Evolutionary conservation across 2,888 invertebrate genomes (phyloP).

Genomic region (Parnassius mnemosyne): DNA sequence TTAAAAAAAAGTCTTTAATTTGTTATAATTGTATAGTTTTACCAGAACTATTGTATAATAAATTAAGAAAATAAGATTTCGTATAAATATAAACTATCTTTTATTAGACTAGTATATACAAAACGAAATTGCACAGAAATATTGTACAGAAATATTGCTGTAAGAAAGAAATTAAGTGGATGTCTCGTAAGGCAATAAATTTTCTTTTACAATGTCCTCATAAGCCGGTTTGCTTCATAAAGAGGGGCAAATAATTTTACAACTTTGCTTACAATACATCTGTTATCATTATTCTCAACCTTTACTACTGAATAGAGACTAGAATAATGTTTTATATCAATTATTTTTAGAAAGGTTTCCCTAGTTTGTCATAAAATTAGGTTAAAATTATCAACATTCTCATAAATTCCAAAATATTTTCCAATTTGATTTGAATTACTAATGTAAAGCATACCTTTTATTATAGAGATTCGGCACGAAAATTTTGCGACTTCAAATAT

Average conservation of each 20-base stretch:
- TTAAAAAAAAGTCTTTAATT: no score
- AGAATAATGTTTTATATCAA: background rate
- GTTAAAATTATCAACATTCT: slow-evolving; percentile 3
- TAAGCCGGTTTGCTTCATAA: slow-evolving; percentile 21
- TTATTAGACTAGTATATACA: slow-evolving; percentile 7
- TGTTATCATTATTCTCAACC: slow-evolving; percentile 12
- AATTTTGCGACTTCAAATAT: slow-evolving; percentile 9
- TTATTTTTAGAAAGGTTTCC: background rate
- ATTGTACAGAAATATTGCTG: slow-evolving; percentile 15
- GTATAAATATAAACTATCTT: background rate
- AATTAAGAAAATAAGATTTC: no score
- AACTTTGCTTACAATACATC: slow-evolving; percentile 17
- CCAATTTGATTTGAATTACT: background rate
- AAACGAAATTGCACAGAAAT: slow-evolving; percentile 11
- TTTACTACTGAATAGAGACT: background rate
- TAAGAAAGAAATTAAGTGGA: slow-evolving; percentile 12
- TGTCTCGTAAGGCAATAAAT: slow-evolving; percentile 21
- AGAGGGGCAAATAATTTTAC: slow-evolving; percentile 22
- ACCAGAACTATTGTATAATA: no score
- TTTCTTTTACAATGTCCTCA: slow-evolving; percentile 18
- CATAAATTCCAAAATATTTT: slow-evolving; percentile 7
- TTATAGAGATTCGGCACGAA: slow-evolving; percentile 16
- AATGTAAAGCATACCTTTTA: slow-evolving; percentile 1
- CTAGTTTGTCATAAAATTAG: slow-evolving; percentile 1
- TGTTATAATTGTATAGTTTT: no score